Evolutionary conservation across 2,113 vertebrate species (phyloP).

Genomic region (Trachemys scripta): DNA sequence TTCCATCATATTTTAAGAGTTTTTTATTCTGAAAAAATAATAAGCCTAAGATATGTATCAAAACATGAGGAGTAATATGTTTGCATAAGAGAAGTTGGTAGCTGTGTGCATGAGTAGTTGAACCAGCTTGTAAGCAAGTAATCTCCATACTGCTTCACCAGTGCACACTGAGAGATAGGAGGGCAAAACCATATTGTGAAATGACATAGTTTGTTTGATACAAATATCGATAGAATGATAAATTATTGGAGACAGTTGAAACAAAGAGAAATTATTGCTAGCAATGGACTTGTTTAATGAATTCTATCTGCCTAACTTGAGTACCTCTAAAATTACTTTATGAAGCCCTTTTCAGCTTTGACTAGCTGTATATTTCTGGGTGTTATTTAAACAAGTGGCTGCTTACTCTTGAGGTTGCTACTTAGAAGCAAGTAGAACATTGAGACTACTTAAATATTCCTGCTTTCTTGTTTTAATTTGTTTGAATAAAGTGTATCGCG

Average conservation of each 20-base stretch:
- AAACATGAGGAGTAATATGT: neutral
- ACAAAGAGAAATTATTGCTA: slow-evolving; percentile 14
- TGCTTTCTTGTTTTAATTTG: slow-evolving; percentile 22
- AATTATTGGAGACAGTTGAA: neutral
- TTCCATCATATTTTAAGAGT: neutral
- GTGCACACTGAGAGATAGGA: neutral
- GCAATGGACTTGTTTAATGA: neutral
- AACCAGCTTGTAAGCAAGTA: neutral
- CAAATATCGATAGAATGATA: slow-evolving; percentile 7
- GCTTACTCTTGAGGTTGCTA: slow-evolving; percentile 23
- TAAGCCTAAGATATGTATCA: neutral
- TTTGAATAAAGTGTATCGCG: neutral
- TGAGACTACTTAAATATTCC: neutral
- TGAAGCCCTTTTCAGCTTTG: neutral
- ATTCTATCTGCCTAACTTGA: slow-evolving; percentile 26
- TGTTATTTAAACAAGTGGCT: neutral
- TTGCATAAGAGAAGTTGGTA: neutral
- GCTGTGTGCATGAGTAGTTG: neutral
- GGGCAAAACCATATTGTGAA: neutral
- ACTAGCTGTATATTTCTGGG: neutral
- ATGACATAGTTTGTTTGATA: slow-evolving; percentile 20
- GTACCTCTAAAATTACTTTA: slow-evolving; percentile 16
- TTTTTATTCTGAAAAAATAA: neutral
- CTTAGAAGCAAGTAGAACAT: neutral
- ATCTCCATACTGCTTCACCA: neutral